Conservation (phyloP, 2,797 vertebrate genomes). For the Sorex maritimensis region DNA sequence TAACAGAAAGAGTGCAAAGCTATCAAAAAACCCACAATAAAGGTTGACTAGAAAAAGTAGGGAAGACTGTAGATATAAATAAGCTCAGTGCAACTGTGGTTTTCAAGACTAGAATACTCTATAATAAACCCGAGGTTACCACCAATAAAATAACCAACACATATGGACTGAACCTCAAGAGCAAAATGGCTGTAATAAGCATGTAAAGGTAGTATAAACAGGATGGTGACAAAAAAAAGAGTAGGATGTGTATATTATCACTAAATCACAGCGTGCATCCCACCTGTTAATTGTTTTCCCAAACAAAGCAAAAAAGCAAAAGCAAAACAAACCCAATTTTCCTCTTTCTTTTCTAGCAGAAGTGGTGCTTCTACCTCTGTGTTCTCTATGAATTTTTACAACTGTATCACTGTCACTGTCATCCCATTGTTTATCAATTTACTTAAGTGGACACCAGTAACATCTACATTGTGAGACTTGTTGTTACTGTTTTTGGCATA, state of each 20-base stretch:
- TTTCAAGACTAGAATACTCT: constrained; percentile 50
- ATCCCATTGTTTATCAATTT: too few species aligned
- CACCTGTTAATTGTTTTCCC: background rate
- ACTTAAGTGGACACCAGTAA: too few species aligned
- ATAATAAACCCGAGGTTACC: constrained; percentile 35
- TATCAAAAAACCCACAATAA: constrained; percentile 35
- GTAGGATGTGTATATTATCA: constrained; percentile 24
- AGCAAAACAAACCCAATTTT: background rate
- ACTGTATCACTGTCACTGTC: too few species aligned
- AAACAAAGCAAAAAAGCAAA: background rate
- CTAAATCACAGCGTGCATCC: background rate
- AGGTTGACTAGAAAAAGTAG: constrained; percentile 22
- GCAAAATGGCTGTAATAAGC: background rate
- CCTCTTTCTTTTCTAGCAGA: background rate
- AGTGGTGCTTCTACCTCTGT: background rate
- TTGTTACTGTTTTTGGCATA: too few species aligned
- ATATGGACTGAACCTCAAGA: constrained; percentile 57
- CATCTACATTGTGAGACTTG: too few species aligned
- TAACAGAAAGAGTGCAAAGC: background rate
- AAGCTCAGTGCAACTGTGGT: background rate
- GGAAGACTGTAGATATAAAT: constrained; percentile 31
- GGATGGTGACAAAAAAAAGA: background rate
- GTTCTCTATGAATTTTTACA: constrained; percentile 35
- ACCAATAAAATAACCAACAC: background rate
- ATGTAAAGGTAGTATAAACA: constrained; percentile 10